Percentiles rank a stretch among this genome's conserved stretches.
These are phyloP conservation scores for Monodelphis domestica DNA, from an alignment of 2,797 vertebrate species.

Conservation along the genomic window DNA sequence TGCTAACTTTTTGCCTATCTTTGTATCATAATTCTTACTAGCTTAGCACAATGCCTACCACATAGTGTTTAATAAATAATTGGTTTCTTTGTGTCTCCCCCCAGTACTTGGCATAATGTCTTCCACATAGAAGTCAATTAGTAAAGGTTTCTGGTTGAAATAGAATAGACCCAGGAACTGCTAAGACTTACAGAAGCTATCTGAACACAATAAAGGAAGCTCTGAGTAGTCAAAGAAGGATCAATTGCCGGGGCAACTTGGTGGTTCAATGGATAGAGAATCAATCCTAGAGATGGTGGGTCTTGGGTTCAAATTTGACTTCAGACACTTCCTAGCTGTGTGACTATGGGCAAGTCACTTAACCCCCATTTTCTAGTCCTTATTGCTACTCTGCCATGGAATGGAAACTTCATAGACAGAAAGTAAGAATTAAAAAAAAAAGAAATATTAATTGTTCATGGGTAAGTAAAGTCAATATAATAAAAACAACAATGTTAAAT, in stretches of 20 bases:
- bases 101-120: neutral
- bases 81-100: neutral
- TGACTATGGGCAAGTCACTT: too few species aligned
- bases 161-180: neutral
- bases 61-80: neutral
- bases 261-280: too few species aligned
- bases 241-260: too few species aligned
- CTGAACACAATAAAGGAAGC: neutral
- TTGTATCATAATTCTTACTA: neutral
- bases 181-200: neutral
- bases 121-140: neutral
- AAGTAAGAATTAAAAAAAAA: too few species aligned
- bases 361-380: too few species aligned
- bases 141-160: neutral
- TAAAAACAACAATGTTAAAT: too few species aligned
- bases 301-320: neutral
- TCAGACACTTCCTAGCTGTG: too few species aligned
- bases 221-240: neutral
- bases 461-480: too few species aligned
- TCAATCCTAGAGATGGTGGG: too few species aligned
- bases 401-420: too few species aligned
- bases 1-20: neutral
- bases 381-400: too few species aligned
- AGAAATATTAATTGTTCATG: too few species aligned
- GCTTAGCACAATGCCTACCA: neutral